These are phyloP conservation scores for Danio jaintianensis DNA, from an alignment of 2,797 vertebrate genomes.

Conservation along the genomic window DNA sequence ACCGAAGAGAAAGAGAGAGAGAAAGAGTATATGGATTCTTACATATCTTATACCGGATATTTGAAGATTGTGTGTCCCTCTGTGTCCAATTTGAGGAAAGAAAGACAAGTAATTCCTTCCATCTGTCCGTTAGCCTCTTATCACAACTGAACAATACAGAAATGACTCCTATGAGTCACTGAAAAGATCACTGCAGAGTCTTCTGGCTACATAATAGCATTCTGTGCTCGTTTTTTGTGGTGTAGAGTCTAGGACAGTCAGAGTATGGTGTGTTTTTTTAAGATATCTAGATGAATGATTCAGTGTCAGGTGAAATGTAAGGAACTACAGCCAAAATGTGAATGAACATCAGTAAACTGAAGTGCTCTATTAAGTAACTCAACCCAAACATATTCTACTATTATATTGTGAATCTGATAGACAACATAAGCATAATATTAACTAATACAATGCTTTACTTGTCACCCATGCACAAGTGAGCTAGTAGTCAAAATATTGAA, in stretches of 20 bases:
- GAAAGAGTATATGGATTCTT: background rate
- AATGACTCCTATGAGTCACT: background rate
- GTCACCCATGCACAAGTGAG: too few species aligned
- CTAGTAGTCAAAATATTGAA: too few species aligned
- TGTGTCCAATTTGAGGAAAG: background rate
- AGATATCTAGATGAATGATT: background rate
- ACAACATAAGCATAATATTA: too few species aligned
- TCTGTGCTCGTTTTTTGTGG: background rate
- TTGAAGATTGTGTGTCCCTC: background rate
- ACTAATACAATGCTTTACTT: too few species aligned
- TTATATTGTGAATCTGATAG: too few species aligned
- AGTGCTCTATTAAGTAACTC: too few species aligned
- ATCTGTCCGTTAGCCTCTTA: background rate
- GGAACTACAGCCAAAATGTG: too few species aligned
- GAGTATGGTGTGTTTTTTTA: background rate
- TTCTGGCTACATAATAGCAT: conserved; percentile 3
- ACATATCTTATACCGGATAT: conserved; percentile 1
- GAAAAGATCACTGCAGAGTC: background rate
- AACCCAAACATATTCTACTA: too few species aligned
- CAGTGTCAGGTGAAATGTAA: too few species aligned
- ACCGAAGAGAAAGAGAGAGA: background rate
- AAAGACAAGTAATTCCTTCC: background rate
- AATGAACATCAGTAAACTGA: too few species aligned
- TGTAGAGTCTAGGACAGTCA: background rate
- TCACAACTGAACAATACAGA: background rate